A percentile compares a stretch with the other conserved stretches of the same genome.
These are phyloP conservation scores for Leptinotarsa peninsularis DNA, from an alignment of 2,888 invertebrate species.

Conservation along the genomic window DNA sequence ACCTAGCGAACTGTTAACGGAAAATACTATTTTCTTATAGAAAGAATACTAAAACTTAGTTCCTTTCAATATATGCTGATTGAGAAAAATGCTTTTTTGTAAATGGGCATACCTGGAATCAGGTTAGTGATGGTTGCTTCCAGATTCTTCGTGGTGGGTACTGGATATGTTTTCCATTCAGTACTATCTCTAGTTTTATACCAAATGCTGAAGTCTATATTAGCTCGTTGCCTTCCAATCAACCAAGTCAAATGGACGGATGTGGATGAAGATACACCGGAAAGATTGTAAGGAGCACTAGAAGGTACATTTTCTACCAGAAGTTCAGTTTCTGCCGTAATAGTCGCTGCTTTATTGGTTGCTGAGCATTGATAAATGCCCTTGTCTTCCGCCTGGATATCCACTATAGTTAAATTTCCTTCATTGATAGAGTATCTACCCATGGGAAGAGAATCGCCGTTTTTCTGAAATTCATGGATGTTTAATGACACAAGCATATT, in stretches of 20 bases:
- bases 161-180: conserved; percentile 87
- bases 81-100: no score
- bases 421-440: conserved; percentile 77
- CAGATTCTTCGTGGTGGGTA: conserved; percentile 78
- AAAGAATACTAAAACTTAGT: no score
- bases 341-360: conserved; percentile 89
- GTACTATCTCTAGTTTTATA: conserved; percentile 79
- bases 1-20: no score
- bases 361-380: conserved; percentile 88
- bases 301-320: conserved; percentile 88
- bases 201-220: conserved; percentile 89
- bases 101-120: conserved; percentile 70
- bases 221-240: conserved; percentile 82
- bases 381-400: conserved; percentile 86
- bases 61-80: no score
- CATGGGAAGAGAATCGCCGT: conserved; percentile 76
- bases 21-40: no score
- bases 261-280: conserved; percentile 78
- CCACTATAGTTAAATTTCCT: conserved; percentile 86
- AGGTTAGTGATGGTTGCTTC: conserved; percentile 85
- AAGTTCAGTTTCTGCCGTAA: conserved; percentile 82
- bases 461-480: conserved; percentile 70
- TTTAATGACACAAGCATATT: not conserved
- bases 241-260: conserved; percentile 86
- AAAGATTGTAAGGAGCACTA: conserved; percentile 90